These are phyloP conservation scores for Chironomus tepperi DNA, from an alignment of 1,140 invertebrate species.

Conservation along the genomic window DNA sequence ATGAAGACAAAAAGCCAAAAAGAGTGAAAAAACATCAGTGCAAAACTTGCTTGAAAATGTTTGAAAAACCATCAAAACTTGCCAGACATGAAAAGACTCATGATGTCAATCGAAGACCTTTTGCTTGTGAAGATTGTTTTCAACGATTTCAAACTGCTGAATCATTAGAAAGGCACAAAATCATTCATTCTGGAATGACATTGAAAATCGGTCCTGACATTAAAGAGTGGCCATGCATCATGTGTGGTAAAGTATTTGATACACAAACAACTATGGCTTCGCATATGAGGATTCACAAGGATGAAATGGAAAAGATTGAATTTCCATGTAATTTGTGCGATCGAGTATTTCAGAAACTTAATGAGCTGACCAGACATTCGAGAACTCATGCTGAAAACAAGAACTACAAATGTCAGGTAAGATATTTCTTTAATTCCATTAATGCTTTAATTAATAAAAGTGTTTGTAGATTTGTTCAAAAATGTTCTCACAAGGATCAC, in stretches of 20 bases:
- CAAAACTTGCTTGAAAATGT: background rate
- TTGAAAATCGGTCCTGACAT: background rate
- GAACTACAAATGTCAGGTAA: conserved; percentile 14
- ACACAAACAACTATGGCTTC: background rate
- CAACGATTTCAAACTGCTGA: background rate
- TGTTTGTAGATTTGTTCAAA: background rate
- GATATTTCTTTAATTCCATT: no score
- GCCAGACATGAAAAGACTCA: background rate
- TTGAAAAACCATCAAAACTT: conserved; percentile 13
- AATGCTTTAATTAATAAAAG: no score
- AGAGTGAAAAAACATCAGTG: background rate
- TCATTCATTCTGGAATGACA: conserved; percentile 1
- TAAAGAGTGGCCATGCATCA: background rate
- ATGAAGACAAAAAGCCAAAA: background rate
- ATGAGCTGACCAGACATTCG: conserved; percentile 4
- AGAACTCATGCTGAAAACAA: background rate
- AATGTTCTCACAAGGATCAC: background rate
- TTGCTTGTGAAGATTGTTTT: background rate
- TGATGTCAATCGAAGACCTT: background rate
- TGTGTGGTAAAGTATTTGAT: background rate
- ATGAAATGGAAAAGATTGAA: conserved; percentile 1
- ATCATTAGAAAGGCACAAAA: background rate
- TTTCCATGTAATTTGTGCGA: background rate
- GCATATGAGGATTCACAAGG: background rate
- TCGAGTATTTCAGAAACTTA: background rate